A percentile compares a stretch with the other conserved stretches of the same genome.
Evolutionary conservation across 1,140 invertebrate species (phyloP).

Genomic region (Caenorhabditis inopinata): DNA sequence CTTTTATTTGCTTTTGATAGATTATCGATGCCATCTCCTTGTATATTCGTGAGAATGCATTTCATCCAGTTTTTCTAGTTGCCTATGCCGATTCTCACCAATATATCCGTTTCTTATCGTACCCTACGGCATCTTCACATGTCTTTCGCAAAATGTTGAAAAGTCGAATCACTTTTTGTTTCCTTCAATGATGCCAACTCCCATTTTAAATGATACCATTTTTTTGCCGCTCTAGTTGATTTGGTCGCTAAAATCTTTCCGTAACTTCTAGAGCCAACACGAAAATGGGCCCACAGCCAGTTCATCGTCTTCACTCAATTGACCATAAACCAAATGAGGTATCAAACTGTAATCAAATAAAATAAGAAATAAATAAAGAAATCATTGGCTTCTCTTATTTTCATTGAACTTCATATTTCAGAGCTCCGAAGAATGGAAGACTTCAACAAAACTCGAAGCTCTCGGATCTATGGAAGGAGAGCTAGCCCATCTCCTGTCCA

Average conservation of each 20-base stretch:
- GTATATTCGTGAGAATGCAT: too few relatives aligned
- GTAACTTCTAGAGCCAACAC: neutral
- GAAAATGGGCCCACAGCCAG: constrained; percentile 2
- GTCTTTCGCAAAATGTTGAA: too few relatives aligned
- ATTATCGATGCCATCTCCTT: too few relatives aligned
- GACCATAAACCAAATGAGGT: constrained; percentile 13
- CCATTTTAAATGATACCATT: too few relatives aligned
- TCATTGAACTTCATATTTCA: constrained; percentile 34
- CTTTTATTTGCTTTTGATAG: too few relatives aligned
- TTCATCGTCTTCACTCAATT: constrained; percentile 14
- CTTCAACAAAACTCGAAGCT: constrained; percentile 60
- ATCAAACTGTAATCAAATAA: neutral
- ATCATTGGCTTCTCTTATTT: neutral
- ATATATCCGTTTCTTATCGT: constrained; percentile 6
- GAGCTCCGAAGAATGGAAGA: constrained; percentile 65
- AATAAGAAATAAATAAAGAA: neutral
- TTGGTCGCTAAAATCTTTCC: neutral
- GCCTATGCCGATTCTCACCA: neutral
- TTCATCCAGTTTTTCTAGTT: constrained; percentile 16
- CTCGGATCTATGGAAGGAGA: constrained; percentile 58
- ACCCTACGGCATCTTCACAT: constrained; percentile 7
- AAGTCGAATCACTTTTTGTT: constrained; percentile 9
- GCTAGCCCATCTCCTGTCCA: constrained; percentile 53
- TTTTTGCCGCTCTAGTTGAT: too few relatives aligned
- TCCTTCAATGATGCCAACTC: neutral